Evolutionary conservation across 2,797 vertebrate genomes (phyloP).

Genomic region (Centroberyx gerrardi): DNA sequence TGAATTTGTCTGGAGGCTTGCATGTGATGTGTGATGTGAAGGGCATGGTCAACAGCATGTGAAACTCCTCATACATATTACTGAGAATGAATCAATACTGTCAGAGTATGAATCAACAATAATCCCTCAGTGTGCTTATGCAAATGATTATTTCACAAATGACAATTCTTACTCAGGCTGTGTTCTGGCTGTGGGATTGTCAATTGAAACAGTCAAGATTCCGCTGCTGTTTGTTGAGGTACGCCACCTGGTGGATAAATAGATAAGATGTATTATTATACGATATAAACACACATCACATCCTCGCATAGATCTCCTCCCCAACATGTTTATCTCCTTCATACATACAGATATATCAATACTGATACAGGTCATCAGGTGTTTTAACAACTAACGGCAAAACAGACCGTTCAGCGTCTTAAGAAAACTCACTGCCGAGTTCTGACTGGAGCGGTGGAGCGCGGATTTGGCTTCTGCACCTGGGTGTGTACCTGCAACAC

Average conservation of each 20-base stretch:
- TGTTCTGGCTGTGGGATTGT: conserved; percentile 91
- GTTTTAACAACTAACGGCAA: background rate
- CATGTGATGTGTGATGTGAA: background rate
- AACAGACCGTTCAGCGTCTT: background rate
- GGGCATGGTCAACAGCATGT: background rate
- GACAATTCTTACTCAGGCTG: conserved; percentile 87
- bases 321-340: background rate
- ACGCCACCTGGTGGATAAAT: conserved; percentile 90
- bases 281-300: background rate
- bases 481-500: conserved; percentile 73
- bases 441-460: conserved; percentile 80
- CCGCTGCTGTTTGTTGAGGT: conserved; percentile 90
- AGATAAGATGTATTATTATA: background rate
- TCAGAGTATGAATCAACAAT: too few species aligned
- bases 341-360: background rate
- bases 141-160: background rate
- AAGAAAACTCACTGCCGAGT: conserved; percentile 88
- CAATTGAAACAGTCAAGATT: conserved; percentile 95
- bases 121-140: background rate
- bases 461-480: conserved; percentile 72
- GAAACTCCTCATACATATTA: background rate
- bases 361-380: background rate
- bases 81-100: too few species aligned
- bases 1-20: background rate
- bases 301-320: background rate